Percentiles rank a stretch among this genome's conserved stretches.
phyloP scores from a whole-genome alignment of 2,113 vertebrate species.

The Sylvilagus bachmani region DNA sequence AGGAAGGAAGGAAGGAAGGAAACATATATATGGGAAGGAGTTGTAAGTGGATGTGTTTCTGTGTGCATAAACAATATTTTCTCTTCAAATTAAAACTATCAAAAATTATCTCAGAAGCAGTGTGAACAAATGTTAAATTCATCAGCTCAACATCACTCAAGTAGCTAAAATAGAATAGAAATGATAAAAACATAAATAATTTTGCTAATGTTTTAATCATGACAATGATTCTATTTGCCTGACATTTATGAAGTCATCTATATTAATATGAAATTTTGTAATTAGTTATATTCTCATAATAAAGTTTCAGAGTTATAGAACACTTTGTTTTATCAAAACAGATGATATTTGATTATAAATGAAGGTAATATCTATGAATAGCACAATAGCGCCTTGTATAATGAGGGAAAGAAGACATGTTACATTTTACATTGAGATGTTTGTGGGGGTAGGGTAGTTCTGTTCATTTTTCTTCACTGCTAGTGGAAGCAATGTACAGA shows the following conservation, averaged over 20 bases:
- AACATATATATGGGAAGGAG: too few species aligned
- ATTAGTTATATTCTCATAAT: background rate
- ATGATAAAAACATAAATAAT: background rate
- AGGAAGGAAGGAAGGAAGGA: too few species aligned
- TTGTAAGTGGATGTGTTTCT: background rate
- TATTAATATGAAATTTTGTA: background rate
- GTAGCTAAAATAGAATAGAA: background rate
- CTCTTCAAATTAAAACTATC: slow-evolving; percentile 29
- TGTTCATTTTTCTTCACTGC: background rate
- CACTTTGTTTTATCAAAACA: background rate
- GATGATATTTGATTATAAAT: background rate
- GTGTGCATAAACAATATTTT: background rate
- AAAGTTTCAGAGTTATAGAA: background rate
- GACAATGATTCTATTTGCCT: slow-evolving; percentile 15
- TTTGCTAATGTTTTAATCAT: slow-evolving; percentile 31
- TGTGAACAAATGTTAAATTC: slow-evolving; percentile 11
- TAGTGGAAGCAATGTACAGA: background rate
- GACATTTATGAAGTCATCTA: slow-evolving; percentile 15
- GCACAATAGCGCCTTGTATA: background rate
- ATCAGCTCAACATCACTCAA: background rate
- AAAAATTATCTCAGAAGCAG: background rate
- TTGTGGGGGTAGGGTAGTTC: background rate
- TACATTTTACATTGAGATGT: background rate
- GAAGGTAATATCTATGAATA: background rate
- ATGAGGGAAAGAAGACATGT: background rate